Conservation (phyloP, 1,140 invertebrate species). For the Scylla paramamosain region DNA sequence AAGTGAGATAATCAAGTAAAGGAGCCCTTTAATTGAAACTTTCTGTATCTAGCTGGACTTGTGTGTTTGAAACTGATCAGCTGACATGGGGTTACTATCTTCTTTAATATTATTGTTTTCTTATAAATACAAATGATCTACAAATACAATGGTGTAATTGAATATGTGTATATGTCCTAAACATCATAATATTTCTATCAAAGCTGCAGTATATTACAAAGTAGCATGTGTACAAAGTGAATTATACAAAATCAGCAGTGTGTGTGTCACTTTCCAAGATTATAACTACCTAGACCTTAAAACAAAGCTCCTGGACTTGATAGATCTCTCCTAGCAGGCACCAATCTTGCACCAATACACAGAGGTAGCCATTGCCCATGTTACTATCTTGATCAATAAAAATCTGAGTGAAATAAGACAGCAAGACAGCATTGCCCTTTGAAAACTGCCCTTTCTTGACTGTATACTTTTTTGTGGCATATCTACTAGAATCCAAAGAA, state of each 20-base stretch:
- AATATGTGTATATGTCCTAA: not conserved
- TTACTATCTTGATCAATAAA: no score
- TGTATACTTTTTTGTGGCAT: no score
- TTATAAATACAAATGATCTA: not conserved
- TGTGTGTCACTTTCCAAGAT: not conserved
- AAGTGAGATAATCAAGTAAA: not conserved
- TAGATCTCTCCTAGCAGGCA: not conserved
- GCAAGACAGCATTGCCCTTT: no score
- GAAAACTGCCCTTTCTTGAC: no score
- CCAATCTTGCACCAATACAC: not conserved
- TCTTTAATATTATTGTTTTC: not conserved
- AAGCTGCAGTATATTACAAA: no score
- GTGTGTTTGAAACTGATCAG: not conserved
- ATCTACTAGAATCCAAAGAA: no score
- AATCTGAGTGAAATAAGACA: no score
- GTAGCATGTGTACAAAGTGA: not conserved
- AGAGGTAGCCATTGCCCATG: no score
- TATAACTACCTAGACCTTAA: not conserved
- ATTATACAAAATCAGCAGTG: not conserved
- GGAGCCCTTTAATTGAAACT: not conserved
- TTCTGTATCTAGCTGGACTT: not conserved
- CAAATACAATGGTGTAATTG: not conserved
- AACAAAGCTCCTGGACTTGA: not conserved
- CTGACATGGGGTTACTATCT: not conserved
- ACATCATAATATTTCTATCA: conserved; percentile 18